These are phyloP conservation scores for Athrips mouffetella DNA, from an alignment of 2,888 invertebrate species.

Conservation along the genomic window DNA sequence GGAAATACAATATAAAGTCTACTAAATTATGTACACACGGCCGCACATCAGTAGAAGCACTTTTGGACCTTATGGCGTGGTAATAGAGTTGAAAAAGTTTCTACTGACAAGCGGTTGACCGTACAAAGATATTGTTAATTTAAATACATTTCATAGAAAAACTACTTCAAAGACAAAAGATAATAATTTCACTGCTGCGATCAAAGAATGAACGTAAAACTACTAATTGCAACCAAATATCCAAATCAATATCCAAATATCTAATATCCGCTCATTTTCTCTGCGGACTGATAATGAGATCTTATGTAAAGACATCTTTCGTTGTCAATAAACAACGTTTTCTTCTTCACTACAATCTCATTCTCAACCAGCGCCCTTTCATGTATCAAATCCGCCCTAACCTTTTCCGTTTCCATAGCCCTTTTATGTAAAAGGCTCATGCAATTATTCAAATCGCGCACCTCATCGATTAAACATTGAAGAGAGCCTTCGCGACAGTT, in stretches of 20 bases:
- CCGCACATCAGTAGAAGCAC: no score
- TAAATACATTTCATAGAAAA: background rate
- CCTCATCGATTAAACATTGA: constrained; percentile 62
- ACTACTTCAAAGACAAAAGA: background rate
- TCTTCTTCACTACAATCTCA: constrained; percentile 68
- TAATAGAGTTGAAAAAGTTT: no score
- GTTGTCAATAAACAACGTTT: constrained; percentile 60
- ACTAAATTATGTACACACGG: no score
- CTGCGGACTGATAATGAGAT: constrained; percentile 66
- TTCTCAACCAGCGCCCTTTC: constrained; percentile 62
- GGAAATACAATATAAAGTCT: no score
- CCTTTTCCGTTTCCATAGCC: constrained; percentile 57
- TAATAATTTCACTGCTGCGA: background rate
- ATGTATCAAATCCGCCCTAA: constrained; percentile 61
- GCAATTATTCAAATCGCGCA: constrained; percentile 61
- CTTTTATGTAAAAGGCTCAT: constrained; percentile 61
- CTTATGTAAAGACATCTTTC: constrained; percentile 61
- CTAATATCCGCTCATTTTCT: constrained; percentile 66
- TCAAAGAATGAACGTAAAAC: background rate
- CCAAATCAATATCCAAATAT: background rate
- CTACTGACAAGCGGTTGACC: no score
- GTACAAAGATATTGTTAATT: no score
- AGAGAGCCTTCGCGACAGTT: constrained; percentile 69
- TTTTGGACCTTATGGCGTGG: no score
- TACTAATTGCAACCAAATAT: background rate